Percentiles rank a stretch among this genome's conserved stretches.
Evolutionary conservation across 2,888 invertebrate species (phyloP).

Genomic region (Itoplectis maculator): DNA sequence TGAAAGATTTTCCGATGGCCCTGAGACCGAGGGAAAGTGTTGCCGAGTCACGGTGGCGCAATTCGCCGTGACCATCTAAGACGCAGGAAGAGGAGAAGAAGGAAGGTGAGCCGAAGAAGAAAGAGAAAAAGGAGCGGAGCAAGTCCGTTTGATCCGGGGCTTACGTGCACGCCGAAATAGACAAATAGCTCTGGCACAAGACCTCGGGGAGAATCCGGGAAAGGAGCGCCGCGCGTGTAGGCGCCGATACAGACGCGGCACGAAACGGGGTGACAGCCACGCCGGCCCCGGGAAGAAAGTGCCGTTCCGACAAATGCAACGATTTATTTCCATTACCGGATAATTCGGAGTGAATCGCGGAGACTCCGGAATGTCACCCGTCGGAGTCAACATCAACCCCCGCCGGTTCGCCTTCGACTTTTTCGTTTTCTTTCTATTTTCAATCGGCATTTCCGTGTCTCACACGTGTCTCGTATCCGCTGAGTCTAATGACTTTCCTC

Average conservation of each 20-base stretch:
- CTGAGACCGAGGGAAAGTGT: background rate
- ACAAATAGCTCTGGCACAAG: slow-evolving; percentile 59
- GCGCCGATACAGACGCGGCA: slow-evolving; percentile 61
- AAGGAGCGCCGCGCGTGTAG: slow-evolving; percentile 35
- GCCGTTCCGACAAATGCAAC: slow-evolving; percentile 75
- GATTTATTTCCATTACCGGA: slow-evolving; percentile 80
- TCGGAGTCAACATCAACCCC: slow-evolving; percentile 40
- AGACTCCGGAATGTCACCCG: slow-evolving; percentile 55
- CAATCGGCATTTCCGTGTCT: background rate
- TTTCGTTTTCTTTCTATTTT: background rate
- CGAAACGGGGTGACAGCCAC: slow-evolving; percentile 63
- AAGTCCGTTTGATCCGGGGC: slow-evolving; percentile 56
- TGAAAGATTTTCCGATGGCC: background rate
- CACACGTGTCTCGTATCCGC: background rate
- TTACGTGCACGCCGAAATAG: slow-evolving; percentile 62
- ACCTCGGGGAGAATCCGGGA: slow-evolving; percentile 35
- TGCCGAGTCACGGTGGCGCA: background rate
- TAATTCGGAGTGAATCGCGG: slow-evolving; percentile 75
- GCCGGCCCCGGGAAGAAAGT: slow-evolving; percentile 58
- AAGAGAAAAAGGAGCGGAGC: slow-evolving; percentile 10
- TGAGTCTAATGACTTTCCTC: background rate
- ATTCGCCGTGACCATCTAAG: background rate
- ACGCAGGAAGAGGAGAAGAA: slow-evolving; percentile 5
- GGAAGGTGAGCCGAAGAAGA: background rate
- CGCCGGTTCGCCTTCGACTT: slow-evolving; percentile 3